A percentile compares a stretch with the other conserved stretches of the same genome.
phyloP scores from a whole-genome alignment of 2,888 invertebrate species.

The Lordiphosa fenestrarum region DNA sequence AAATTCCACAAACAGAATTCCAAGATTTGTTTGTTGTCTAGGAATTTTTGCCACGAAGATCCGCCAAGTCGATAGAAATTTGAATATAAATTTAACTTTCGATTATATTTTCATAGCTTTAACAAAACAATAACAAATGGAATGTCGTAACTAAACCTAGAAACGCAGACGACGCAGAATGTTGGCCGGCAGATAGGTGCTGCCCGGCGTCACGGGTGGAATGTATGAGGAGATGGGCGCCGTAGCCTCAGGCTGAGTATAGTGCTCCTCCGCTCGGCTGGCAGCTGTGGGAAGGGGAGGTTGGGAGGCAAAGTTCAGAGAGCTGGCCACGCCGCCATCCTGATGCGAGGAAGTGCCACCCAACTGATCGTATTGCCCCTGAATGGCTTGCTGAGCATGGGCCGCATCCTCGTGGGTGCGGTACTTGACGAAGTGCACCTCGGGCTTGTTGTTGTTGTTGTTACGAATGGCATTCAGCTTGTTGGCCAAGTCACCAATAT shows the following conservation, averaged over 20 bases:
- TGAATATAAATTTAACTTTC: slow-evolving; percentile 42
- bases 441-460: slow-evolving; percentile 62
- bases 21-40: slow-evolving; percentile 12
- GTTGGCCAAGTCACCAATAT: slow-evolving; percentile 57
- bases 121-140: slow-evolving; percentile 44
- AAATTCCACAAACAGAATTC: slow-evolving; percentile 40
- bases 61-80: slow-evolving; percentile 36
- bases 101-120: slow-evolving; percentile 58
- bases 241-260: slow-evolving; percentile 33
- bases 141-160: slow-evolving; percentile 34
- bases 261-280: slow-evolving; percentile 5
- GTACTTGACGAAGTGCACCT: slow-evolving; percentile 77
- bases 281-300: slow-evolving; percentile 32
- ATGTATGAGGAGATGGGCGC: slow-evolving; percentile 49
- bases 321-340: slow-evolving; percentile 72
- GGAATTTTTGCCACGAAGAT: slow-evolving; percentile 27
- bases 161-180: slow-evolving; percentile 63
- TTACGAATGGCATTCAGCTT: slow-evolving; percentile 57
- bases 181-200: slow-evolving; percentile 64
- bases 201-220: slow-evolving; percentile 59
- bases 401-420: slow-evolving; percentile 74
- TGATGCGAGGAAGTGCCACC: slow-evolving; percentile 59
- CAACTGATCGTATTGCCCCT: slow-evolving; percentile 71
- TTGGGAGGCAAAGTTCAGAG: slow-evolving; percentile 71
- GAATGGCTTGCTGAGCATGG: slow-evolving; percentile 73